Evolutionary conservation across 1,140 invertebrate species (phyloP), one percentile per base, ranked within the genome.

Genomic region (Drosophila subpulchrella): DNA sequence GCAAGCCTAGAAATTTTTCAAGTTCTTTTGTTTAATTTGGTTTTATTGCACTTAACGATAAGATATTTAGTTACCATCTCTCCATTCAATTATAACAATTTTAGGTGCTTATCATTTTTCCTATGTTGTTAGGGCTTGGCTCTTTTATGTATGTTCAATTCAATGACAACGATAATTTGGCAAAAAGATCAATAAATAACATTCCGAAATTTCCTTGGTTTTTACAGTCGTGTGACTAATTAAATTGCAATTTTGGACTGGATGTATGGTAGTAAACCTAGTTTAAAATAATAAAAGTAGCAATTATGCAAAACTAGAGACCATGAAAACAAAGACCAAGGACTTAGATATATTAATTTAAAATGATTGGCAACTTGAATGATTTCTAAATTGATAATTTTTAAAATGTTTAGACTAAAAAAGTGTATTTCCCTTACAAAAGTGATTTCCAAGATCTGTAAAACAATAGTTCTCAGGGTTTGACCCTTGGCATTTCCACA

Each of bases 11-110:
- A 44, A 38, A n/a, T 47, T 48, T 56, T 32, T 1, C 0, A 67
- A 30, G 42, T 58, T 57, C n/a, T 57, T 48, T 48, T 57, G 10
- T 30, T 68, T 48, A 56, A 56, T 41, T 56, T 17, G 41, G 39
- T 58, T 58, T 58, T 71, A 71, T 71, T 71, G 44, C 42, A 17
- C 41, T 71, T 15, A 10, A 3, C 36, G 70, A 73, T 73, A 73
- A 73, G 70, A 73, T 61, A 73, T 27, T 60, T 61, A 47, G 39
- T 73, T 53, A 34, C 3, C 59, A 72, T 72, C 66, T 44, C 13
- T 46, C 10, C 17, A 27, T 47, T 57, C 36, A 70, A 71, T 57
- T 56, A 30, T 24, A 56, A 24, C 50, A 47, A 39, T 54, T 47
- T 38, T 39, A 56, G 47, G 38, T 46, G 34, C n/a, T 41, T 73